Evolutionary conservation across 64 coral and sea anemone species (phyloP), one percentile per base, ranked within the genome.

Genomic region (Montipora efflorescens): DNA sequence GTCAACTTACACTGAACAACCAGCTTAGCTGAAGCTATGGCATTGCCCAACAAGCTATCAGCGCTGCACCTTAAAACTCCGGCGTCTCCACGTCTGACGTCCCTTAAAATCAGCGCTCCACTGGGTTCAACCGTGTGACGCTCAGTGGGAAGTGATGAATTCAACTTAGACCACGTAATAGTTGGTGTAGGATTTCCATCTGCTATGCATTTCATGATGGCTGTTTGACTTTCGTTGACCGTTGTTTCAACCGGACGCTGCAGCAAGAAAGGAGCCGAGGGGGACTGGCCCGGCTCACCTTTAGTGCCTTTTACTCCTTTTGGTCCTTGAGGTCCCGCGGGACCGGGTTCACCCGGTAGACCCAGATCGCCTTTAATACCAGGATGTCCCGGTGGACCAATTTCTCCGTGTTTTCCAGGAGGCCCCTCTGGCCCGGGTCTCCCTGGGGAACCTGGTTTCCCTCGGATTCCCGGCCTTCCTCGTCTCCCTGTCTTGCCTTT

Each of bases 1-100:
- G 28, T 28, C 44, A 66, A 90, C 89, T 71, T 69, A 90, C 89
- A 76, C 14, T 90, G 89, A 13, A 90, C 77, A 46, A 59, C 78
- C 2, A 90, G 62, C 47, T 45, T 20, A 52, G 76, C 77, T 19
- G 89, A 69, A 49, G 57, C 76, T 0, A 16, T 66, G 53, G n/a
- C 89, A 36, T 16, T 53, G 16, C 89, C 89, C 76, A 91, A 73
- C 77, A 81, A 49, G 28, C 67, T 91, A 28, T 67, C 47, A 49
- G 89, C 89, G 20, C 51, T 91, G n/a, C 89, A 91, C 15, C 76
- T 82, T 77, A 82, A 91, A 51, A 91, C 66, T 80, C 89, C 89
- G 9, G 80, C 58, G 80, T 91, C 89, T 43, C 28, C 11, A 55
- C 59, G 7, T 19, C 47, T 79, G 23, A 67, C 61, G 62, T 68